phyloP scores from a whole-genome alignment of 2,113 vertebrate genomes.

The Clinocottus analis region DNA sequence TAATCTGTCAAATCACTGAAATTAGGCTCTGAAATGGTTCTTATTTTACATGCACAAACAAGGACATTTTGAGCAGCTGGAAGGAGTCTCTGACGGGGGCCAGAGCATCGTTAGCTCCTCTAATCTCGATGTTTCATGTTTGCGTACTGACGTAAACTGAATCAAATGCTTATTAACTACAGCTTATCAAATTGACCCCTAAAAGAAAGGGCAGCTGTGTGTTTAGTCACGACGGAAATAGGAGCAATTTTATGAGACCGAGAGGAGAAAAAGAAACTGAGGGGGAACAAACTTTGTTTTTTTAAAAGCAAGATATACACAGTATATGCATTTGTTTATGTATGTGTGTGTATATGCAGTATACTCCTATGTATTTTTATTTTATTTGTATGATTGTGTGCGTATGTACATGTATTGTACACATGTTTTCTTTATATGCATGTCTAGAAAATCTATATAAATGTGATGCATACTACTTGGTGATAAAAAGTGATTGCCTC shows the following conservation, averaged over 20 bases:
- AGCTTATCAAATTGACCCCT: conserved; percentile 15
- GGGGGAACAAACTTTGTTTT: not conserved
- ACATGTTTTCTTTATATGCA: too few species aligned
- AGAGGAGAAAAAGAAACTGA: not conserved
- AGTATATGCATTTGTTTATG: too few species aligned
- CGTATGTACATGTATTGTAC: too few species aligned
- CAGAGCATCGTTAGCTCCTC: conserved; percentile 13
- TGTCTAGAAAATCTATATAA: too few species aligned
- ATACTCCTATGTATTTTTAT: too few species aligned
- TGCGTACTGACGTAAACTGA: conserved; percentile 41
- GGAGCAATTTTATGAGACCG: not conserved
- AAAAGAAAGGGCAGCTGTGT: not conserved
- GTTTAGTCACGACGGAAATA: not conserved
- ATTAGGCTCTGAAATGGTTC: conserved; percentile 14
- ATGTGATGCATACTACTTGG: not conserved
- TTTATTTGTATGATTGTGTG: too few species aligned
- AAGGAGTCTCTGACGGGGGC: not conserved
- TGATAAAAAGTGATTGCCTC: not conserved
- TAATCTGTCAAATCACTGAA: conserved; percentile 5
- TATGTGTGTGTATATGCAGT: too few species aligned
- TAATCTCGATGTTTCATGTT: conserved; percentile 44
- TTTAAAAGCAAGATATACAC: too few species aligned
- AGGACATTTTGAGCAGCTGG: conserved; percentile 33
- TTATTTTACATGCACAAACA: conserved; percentile 31
- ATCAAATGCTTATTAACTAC: conserved; percentile 29